Conservation (phyloP, 2,113 vertebrate genomes). For the Indicator indicator region DNA sequence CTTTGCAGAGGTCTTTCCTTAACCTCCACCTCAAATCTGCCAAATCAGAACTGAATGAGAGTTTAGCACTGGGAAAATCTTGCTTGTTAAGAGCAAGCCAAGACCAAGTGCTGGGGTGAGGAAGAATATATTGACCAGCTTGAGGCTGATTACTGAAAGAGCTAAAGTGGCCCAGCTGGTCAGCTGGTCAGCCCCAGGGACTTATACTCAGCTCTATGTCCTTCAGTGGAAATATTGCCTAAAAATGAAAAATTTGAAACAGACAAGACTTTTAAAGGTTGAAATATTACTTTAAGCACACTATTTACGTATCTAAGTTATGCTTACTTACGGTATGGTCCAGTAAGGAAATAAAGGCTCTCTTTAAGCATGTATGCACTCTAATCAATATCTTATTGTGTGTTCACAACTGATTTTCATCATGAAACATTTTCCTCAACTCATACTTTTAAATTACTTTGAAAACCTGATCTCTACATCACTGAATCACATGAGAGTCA, state of each 20-base stretch:
- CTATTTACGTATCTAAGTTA: conserved; percentile 7
- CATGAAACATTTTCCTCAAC: not conserved
- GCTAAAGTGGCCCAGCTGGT: not conserved
- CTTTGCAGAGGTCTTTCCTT: not conserved
- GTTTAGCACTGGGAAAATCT: not conserved
- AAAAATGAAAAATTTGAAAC: conserved; percentile 17
- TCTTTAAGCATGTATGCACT: not conserved
- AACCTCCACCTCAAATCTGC: not conserved
- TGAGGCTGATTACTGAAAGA: not conserved
- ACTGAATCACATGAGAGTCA: fast-evolving
- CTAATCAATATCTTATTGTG: not conserved
- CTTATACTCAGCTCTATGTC: not conserved
- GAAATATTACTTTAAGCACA: conserved; percentile 34
- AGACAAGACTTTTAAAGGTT: not conserved
- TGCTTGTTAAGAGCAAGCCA: not conserved
- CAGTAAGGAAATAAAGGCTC: not conserved
- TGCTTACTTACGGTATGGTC: not conserved
- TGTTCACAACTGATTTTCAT: not conserved
- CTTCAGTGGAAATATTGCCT: not conserved
- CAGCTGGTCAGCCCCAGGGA: not conserved
- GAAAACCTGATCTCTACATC: not conserved
- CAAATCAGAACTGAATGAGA: not conserved
- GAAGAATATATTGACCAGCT: fast-evolving
- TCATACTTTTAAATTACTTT: not conserved
- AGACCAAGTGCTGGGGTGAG: fast-evolving